These are phyloP conservation scores for Syrista parreyssii DNA, from an alignment of 2,888 invertebrate species.

Conservation along the genomic window DNA sequence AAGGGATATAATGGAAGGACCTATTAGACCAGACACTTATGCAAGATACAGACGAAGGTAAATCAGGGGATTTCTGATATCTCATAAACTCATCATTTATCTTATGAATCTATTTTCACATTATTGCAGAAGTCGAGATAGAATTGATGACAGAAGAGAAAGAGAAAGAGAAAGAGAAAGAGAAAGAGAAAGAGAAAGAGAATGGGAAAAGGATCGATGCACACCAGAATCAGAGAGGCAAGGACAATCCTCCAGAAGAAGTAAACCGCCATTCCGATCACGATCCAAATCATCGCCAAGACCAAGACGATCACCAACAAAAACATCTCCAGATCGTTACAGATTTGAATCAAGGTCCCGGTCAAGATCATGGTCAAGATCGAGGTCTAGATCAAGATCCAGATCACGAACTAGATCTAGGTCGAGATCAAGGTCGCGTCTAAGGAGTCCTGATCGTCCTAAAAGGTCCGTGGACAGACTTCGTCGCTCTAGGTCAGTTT, in stretches of 20 bases:
- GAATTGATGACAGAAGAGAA: slow-evolving; percentile 38
- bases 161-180: slow-evolving; percentile 30
- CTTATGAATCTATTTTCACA: background rate
- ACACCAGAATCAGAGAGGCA: slow-evolving; percentile 47
- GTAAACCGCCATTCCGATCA: slow-evolving; percentile 24
- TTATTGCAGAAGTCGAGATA: slow-evolving; percentile 28
- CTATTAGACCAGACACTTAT: slow-evolving; percentile 28
- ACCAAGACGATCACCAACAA: slow-evolving; percentile 37
- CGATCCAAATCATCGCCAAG: slow-evolving; percentile 24
- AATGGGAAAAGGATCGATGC: slow-evolving; percentile 50
- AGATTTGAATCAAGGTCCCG: slow-evolving; percentile 46
- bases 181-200: slow-evolving; percentile 33
- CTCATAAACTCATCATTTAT: background rate
- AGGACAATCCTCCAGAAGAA: slow-evolving; percentile 29
- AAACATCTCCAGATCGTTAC: slow-evolving; percentile 39
- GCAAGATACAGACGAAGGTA: slow-evolving; percentile 28
- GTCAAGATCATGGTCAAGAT: slow-evolving; percentile 38
- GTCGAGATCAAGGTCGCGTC: slow-evolving; percentile 46
- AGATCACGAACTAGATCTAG: slow-evolving; percentile 59
- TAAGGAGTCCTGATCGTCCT: slow-evolving; percentile 32
- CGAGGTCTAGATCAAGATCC: slow-evolving; percentile 65
- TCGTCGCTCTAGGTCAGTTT: slow-evolving; percentile 51
- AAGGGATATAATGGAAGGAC: slow-evolving; percentile 46
- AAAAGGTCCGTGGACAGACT: slow-evolving; percentile 38
- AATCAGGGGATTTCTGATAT: background rate